Conservation (phyloP, 2,113 vertebrate genomes). For the Pangasianodon gigas region DNA sequence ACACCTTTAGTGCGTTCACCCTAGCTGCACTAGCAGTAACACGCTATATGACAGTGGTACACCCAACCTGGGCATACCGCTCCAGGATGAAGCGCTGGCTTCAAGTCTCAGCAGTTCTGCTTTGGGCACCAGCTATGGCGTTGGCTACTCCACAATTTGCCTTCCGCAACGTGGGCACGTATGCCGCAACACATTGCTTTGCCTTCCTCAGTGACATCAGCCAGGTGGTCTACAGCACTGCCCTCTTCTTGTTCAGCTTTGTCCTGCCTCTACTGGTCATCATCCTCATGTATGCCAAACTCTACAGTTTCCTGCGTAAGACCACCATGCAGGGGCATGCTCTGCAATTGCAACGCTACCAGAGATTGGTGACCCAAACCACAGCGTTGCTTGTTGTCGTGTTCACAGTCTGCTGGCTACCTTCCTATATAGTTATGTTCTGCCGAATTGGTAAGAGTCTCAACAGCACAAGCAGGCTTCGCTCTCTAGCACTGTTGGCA, state of each 20-base stretch:
- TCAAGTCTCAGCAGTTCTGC: constrained; percentile 58
- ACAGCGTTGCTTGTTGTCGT: constrained; percentile 73
- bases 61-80: constrained; percentile 69
- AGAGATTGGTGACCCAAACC: constrained; percentile 74
- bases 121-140: constrained; percentile 68
- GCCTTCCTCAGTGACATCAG: constrained; percentile 71
- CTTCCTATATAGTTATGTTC: constrained; percentile 76
- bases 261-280: constrained; percentile 72
- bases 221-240: constrained; percentile 70
- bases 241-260: constrained; percentile 74
- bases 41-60: constrained; percentile 74
- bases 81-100: constrained; percentile 56
- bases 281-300: constrained; percentile 71
- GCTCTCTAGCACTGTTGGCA: constrained; percentile 60
- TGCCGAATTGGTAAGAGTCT: constrained; percentile 57
- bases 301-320: constrained; percentile 70
- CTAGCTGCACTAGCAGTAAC: constrained; percentile 73
- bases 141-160: constrained; percentile 75
- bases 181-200: constrained; percentile 67
- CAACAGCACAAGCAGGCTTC: constrained; percentile 27
- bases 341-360: constrained; percentile 72
- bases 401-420: constrained; percentile 77
- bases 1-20: constrained; percentile 70
- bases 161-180: constrained; percentile 61
- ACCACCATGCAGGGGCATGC: constrained; percentile 55